These are phyloP conservation scores for Tethya wilhelma DNA, from an alignment of 37 sponge, comb jelly and placozoan genomes.

Conservation along the genomic window DNA sequence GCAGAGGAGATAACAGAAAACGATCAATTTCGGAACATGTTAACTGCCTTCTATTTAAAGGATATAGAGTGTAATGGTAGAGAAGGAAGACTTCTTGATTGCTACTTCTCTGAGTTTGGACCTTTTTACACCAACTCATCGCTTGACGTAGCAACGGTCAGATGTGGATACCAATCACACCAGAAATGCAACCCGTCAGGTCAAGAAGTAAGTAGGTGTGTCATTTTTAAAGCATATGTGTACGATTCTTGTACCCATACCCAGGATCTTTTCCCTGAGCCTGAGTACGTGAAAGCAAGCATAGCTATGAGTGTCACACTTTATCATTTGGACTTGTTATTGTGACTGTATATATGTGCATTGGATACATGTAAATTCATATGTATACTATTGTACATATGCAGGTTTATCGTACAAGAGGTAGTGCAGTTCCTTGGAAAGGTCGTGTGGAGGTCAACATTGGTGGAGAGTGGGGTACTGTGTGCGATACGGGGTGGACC, in stretches of 20 bases:
- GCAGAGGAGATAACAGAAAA: neutral
- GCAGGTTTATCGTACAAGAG: slow-evolving; percentile 31
- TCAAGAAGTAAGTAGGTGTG: no score
- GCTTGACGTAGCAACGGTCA: slow-evolving; percentile 60
- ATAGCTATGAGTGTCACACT: no score
- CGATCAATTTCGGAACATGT: neutral
- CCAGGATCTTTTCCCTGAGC: no score
- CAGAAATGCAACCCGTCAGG: slow-evolving; percentile 10
- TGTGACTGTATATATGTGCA: no score
- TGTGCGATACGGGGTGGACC: slow-evolving; percentile 63
- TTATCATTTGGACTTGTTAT: no score
- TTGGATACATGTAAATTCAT: no score
- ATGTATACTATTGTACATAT: no score
- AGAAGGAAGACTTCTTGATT: slow-evolving; percentile 42
- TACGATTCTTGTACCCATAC: no score
- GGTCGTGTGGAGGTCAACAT: slow-evolving; percentile 74
- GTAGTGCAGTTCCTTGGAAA: slow-evolving; percentile 52
- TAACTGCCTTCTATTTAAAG: slow-evolving; percentile 12
- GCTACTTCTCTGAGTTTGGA: slow-evolving; percentile 40
- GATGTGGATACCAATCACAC: slow-evolving; percentile 62
- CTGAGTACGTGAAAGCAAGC: no score
- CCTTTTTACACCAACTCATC: slow-evolving; percentile 4
- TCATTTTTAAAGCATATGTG: no score
- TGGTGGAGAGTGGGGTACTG: slow-evolving; percentile 70
- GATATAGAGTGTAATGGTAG: slow-evolving; percentile 44